Percentiles rank a stretch among this genome's conserved stretches.
Conservation (phyloP, 2,113 vertebrate species). For the Microcebus jonahi region DNA sequence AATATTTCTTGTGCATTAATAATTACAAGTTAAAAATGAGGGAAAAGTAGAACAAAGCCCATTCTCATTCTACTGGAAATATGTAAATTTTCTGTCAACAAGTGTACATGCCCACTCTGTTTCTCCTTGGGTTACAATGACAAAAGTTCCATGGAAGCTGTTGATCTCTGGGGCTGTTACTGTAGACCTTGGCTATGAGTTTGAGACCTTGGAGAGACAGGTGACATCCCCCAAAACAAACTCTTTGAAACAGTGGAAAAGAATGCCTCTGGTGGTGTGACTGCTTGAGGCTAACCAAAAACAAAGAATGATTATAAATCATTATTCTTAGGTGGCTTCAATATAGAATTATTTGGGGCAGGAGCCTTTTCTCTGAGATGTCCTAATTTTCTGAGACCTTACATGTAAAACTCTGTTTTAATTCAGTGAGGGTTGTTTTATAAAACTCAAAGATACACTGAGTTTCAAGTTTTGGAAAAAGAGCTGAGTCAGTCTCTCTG, state of each 20-base stretch:
- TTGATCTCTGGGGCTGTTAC: background rate
- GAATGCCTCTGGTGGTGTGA: background rate
- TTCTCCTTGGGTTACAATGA: background rate
- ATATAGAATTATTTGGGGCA: background rate
- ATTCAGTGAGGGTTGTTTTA: background rate
- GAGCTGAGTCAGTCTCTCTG: background rate
- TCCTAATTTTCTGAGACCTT: background rate
- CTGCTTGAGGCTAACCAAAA: background rate
- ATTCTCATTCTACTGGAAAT: background rate
- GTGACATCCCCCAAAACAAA: background rate
- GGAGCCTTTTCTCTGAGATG: conserved; percentile 7
- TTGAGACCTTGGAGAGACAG: background rate
- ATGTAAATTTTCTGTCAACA: background rate
- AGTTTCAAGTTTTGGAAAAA: conserved; percentile 39
- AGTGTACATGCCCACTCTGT: background rate
- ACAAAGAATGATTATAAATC: background rate
- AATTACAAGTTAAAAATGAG: conserved; percentile 13
- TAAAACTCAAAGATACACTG: background rate
- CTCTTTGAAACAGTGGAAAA: background rate
- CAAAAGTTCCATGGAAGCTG: background rate
- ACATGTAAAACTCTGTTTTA: background rate
- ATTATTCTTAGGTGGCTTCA: background rate
- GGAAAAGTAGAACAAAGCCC: background rate
- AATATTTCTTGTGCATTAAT: background rate
- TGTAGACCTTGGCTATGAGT: background rate